Evolutionary conservation across 2,113 vertebrate genomes (phyloP).

Genomic region (Microcebus lehilahytsara): DNA sequence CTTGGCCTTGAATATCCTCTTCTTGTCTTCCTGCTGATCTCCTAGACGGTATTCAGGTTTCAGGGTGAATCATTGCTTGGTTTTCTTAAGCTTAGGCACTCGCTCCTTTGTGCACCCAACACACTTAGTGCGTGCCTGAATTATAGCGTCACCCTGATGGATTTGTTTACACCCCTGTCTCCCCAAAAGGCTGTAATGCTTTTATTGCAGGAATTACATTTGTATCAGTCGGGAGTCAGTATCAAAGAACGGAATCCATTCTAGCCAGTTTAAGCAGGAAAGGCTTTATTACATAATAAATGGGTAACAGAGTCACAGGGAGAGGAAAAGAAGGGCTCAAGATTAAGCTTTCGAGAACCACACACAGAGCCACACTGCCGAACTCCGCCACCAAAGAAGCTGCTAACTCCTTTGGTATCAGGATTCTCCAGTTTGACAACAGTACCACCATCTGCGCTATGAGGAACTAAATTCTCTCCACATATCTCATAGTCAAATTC

Average conservation of each 20-base stretch:
- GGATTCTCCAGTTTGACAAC: neutral
- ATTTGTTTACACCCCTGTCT: neutral
- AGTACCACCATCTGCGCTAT: neutral
- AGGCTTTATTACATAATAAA: neutral
- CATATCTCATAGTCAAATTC: neutral
- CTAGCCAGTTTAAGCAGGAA: constrained; percentile 35
- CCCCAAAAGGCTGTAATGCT: neutral
- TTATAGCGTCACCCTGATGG: too few relatives aligned
- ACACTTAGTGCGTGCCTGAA: neutral
- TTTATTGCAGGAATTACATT: neutral
- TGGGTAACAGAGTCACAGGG: neutral
- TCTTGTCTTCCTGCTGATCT: neutral
- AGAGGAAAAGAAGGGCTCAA: neutral
- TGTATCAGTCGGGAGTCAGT: neutral
- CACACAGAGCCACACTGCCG: neutral
- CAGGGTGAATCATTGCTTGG: neutral
- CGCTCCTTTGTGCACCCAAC: neutral
- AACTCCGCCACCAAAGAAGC: neutral
- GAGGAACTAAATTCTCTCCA: neutral
- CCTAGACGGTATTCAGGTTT: neutral
- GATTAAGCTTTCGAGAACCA: neutral
- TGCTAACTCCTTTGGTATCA: neutral
- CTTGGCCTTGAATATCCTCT: neutral
- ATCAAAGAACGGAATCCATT: neutral
- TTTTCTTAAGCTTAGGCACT: neutral